These are phyloP conservation scores for Lathamus discolor DNA, from an alignment of 2,113 vertebrate species.

Conservation along the genomic window DNA sequence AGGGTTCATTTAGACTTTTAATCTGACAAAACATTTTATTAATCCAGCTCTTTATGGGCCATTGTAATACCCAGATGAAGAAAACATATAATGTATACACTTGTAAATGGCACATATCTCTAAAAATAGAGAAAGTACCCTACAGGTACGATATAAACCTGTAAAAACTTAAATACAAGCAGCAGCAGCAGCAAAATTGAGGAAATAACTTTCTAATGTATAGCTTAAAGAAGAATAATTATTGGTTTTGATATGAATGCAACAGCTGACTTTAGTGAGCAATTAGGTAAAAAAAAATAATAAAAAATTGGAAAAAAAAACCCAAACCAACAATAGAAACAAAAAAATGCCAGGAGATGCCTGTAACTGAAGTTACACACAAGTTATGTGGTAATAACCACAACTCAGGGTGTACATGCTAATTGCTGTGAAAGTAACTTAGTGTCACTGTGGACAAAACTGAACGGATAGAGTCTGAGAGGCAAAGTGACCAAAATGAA, in stretches of 20 bases:
- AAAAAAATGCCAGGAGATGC: neutral
- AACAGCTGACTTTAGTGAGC: neutral
- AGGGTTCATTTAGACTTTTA: neutral
- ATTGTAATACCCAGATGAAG: neutral
- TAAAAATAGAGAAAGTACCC: neutral
- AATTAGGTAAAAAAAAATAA: neutral
- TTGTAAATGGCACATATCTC: neutral
- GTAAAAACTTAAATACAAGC: neutral
- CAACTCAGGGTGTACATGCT: neutral
- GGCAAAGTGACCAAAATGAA: neutral
- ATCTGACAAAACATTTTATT: neutral
- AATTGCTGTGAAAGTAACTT: neutral
- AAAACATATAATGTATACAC: neutral
- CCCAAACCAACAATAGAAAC: too few relatives aligned
- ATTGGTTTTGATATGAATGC: neutral
- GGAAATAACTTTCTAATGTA: neutral
- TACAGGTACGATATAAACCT: neutral
- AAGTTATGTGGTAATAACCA: neutral
- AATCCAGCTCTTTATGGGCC: neutral
- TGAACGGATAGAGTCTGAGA: neutral
- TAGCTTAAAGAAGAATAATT: neutral
- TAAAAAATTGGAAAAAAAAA: too few relatives aligned
- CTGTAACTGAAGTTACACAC: neutral
- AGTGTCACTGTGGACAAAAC: neutral
- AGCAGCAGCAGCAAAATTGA: neutral